Evolutionary conservation across 2,888 invertebrate species (phyloP), one percentile per base, ranked within the genome.

Genomic region (Drymonia ruficornis): DNA sequence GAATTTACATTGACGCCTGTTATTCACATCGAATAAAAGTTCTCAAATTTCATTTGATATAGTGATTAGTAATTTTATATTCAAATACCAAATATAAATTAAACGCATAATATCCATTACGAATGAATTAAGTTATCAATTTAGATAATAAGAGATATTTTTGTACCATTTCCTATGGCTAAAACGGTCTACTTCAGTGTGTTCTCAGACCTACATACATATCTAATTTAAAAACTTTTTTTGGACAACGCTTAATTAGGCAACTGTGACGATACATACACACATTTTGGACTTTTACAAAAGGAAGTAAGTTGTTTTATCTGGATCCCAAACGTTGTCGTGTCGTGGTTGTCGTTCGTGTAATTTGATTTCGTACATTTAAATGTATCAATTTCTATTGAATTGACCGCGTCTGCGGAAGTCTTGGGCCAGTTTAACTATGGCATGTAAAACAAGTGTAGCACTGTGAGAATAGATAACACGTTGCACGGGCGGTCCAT

Each of bases 401-500:
- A 67, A 65, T 63, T 58, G 44, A 62, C 58, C 50, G 59, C 59
- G 49, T 49, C 34, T 61, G 56, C 81, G 83, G 83, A 84, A 81
- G 80, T 81, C 62, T 63, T 67, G 80, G 55, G 65, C 83, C 57
- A 80, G 74, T 76, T 84, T 66, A 59, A 52, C 52, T 49, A 63
- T 68, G 59, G 66, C 70, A 62, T 74, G 74, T 78, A 74, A 73
- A 76, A 74, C 72, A 71, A 64, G 61, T 60, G 51, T 62, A 71
- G 58, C 65, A 56, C 74, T 78, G 76, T 77, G 80, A 80, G 78
- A 82, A 74, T 76, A 70, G 68, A 72, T 73, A 67, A 76, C 66
- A 70, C 62, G 77, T 74, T 71, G 63, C 71, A 74, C 74, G 80
- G 81, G 80, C 76, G 83, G 81, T 82, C 80, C 64, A 65, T 63